phyloP scores from a whole-genome alignment of 2,113 vertebrate genomes.

The Mesoclemmys tuberculata region DNA sequence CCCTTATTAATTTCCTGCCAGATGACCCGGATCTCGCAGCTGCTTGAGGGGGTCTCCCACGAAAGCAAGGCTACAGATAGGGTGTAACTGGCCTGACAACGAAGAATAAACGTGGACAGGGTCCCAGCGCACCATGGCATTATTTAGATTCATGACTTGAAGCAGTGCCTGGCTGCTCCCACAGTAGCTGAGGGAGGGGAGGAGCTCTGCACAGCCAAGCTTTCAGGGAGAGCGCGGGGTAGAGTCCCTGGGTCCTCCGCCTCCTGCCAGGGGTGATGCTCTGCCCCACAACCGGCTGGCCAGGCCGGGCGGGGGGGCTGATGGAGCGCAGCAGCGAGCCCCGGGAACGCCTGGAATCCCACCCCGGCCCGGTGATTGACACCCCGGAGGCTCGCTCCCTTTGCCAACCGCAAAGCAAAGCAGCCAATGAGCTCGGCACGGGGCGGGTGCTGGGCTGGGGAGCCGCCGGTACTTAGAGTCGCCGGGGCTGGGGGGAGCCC shows the following conservation, averaged over 20 bases:
- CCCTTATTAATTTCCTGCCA: background rate
- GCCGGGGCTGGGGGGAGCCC: slow-evolving; percentile 9
- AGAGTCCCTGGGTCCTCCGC: background rate
- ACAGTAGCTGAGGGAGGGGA: background rate
- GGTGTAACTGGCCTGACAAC: background rate
- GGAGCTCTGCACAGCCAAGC: background rate
- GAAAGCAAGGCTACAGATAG: background rate
- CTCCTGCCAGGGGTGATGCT: background rate
- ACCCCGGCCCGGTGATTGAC: background rate
- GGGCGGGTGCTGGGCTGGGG: slow-evolving; percentile 64
- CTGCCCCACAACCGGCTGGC: background rate
- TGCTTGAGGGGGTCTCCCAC: background rate
- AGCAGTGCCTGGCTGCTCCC: background rate
- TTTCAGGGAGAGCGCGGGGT: background rate
- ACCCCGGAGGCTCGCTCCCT: background rate
- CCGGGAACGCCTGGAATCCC: background rate
- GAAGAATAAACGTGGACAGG: background rate
- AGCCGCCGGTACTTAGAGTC: slow-evolving; percentile 69
- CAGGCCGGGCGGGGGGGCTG: fast-evolving
- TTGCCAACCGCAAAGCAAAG: background rate
- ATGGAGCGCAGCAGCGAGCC: no score
- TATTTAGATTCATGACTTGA: background rate
- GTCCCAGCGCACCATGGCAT: background rate
- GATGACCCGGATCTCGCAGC: background rate
- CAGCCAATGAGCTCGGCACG: slow-evolving; percentile 64